A percentile compares a stretch with the other conserved stretches of the same genome.
These are phyloP conservation scores for Varecia variegata DNA, from an alignment of 2,797 vertebrate species.

Conservation along the genomic window DNA sequence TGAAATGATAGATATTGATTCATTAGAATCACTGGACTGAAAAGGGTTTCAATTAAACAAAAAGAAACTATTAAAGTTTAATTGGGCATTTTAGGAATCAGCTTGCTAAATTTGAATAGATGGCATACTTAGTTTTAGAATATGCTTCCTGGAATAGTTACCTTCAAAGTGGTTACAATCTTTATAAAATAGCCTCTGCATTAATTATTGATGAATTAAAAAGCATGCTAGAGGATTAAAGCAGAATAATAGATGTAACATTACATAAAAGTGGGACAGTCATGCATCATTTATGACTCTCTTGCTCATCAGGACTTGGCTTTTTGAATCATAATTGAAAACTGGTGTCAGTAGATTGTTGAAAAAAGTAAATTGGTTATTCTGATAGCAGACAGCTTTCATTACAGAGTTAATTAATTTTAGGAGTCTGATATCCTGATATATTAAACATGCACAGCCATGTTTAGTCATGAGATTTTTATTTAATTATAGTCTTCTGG, in stretches of 20 bases:
- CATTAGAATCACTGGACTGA: background rate
- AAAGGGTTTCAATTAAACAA: constrained; percentile 47
- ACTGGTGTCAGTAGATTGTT: constrained; percentile 71
- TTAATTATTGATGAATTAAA: constrained; percentile 78
- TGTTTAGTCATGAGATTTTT: constrained; percentile 53
- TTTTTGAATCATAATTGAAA: constrained; percentile 84
- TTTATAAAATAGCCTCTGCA: constrained; percentile 73
- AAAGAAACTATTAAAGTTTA: constrained; percentile 58
- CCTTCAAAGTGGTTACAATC: constrained; percentile 72
- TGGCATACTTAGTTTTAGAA: constrained; percentile 69
- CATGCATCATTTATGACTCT: constrained; percentile 81
- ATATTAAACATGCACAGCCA: constrained; percentile 70
- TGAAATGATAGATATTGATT: constrained; percentile 14
- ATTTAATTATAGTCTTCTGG: constrained; percentile 73
- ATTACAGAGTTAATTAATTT: constrained; percentile 84
- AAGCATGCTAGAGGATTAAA: constrained; percentile 77
- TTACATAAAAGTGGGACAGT: constrained; percentile 75
- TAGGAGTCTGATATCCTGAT: constrained; percentile 61
- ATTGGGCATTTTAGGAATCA: constrained; percentile 62
- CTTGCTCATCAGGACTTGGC: constrained; percentile 73
- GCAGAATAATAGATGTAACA: constrained; percentile 79
- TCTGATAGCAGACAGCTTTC: constrained; percentile 80
- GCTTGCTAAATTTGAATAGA: constrained; percentile 64
- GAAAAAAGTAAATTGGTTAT: constrained; percentile 80
- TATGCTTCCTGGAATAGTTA: constrained; percentile 70